Evolutionary conservation across 2,797 vertebrate species (phyloP).

Genomic region (Dicrostonyx torquatus): DNA sequence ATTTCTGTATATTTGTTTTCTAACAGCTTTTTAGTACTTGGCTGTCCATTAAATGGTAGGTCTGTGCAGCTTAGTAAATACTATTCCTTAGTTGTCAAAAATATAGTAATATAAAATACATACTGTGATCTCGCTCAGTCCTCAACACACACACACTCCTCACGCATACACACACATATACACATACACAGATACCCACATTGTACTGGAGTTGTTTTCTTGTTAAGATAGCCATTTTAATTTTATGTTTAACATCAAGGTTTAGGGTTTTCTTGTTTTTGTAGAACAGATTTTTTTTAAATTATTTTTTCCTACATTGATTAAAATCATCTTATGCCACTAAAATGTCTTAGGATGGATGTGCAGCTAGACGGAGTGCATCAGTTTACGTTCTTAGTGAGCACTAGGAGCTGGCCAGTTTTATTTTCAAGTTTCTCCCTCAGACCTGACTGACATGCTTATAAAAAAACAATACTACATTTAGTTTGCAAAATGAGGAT

Average conservation of each 20-base stretch:
- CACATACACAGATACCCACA: neutral
- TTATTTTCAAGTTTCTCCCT: slow-evolving; percentile 57
- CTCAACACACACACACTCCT: neutral
- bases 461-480: slow-evolving; percentile 54
- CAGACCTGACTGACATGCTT: slow-evolving; percentile 33
- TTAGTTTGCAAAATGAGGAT: slow-evolving; percentile 58
- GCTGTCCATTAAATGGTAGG: slow-evolving; percentile 24
- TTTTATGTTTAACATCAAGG: slow-evolving; percentile 40
- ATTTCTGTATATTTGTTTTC: slow-evolving; percentile 61
- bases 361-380: slow-evolving; percentile 6
- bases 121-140: neutral
- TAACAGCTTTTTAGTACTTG: slow-evolving; percentile 61
- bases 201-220: slow-evolving; percentile 44
- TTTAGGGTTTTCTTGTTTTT: slow-evolving; percentile 28
- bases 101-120: slow-evolving; percentile 44
- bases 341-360: slow-evolving; percentile 40
- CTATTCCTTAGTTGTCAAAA: slow-evolving; percentile 57
- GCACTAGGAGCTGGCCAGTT: slow-evolving; percentile 40
- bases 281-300: neutral
- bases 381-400: slow-evolving; percentile 62
- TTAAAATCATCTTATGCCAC: slow-evolving; percentile 45
- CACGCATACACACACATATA: neutral
- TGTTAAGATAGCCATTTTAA: slow-evolving; percentile 51
- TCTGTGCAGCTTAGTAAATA: slow-evolving; percentile 11
- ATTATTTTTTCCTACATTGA: slow-evolving; percentile 53